A percentile compares a stretch with the other conserved stretches of the same genome.
Conservation (phyloP, 1,140 invertebrate genomes). For the Caenorhabditis tropicalis region DNA sequence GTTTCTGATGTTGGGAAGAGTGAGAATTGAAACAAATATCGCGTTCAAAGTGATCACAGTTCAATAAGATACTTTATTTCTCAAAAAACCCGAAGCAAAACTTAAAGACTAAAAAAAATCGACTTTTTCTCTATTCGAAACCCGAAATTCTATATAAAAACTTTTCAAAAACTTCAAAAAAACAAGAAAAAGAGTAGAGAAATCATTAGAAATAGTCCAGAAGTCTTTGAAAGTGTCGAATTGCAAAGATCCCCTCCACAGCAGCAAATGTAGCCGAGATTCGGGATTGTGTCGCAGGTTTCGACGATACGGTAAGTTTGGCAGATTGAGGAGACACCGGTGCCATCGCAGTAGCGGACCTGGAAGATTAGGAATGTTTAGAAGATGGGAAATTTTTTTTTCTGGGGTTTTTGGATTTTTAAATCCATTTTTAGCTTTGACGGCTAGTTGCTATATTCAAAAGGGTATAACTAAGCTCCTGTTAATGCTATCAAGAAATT, state of each 20-base stretch:
- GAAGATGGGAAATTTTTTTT: not conserved
- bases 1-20: not conserved
- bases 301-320: slow-evolving; percentile 68
- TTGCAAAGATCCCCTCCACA: slow-evolving; percentile 69
- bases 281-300: slow-evolving; percentile 66
- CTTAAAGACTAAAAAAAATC: not conserved
- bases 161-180: not conserved
- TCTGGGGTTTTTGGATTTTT: not conserved
- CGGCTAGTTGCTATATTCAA: no score
- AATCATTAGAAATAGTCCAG: not conserved
- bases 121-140: not conserved
- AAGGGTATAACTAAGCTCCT: no score
- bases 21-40: not conserved
- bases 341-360: slow-evolving; percentile 70
- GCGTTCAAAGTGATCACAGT: no score
- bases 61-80: no score
- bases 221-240: not conserved
- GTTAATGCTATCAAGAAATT: no score
- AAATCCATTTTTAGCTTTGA: no score
- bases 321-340: slow-evolving; percentile 68
- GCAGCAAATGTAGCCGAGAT: slow-evolving; percentile 68
- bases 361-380: slow-evolving; percentile 43
- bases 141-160: not conserved
- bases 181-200: not conserved
- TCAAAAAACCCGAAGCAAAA: not conserved